Evolutionary conservation across 2,888 invertebrate species (phyloP).

Genomic region (Papilio protenor): DNA sequence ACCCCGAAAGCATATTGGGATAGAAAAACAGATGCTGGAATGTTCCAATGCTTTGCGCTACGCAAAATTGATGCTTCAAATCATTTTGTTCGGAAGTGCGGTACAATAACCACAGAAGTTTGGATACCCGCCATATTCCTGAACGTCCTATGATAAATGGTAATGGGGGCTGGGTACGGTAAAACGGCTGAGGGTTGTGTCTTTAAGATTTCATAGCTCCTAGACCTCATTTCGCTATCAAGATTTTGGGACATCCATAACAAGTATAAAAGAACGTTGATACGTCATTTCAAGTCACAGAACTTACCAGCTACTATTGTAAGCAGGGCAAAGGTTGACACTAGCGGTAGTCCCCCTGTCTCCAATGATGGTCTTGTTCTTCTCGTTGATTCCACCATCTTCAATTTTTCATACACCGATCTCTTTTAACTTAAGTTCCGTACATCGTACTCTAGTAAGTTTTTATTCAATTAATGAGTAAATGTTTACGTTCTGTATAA

Average conservation of each 20-base stretch:
- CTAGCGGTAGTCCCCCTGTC: constrained; percentile 74
- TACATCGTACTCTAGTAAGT: constrained; percentile 52
- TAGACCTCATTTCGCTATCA: no score
- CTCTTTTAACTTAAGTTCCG: constrained; percentile 46
- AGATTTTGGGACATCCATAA: not conserved
- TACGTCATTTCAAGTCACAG: not conserved
- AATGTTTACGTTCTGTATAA: not conserved
- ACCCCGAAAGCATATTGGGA: no score
- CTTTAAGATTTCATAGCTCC: no score
- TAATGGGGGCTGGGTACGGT: no score
- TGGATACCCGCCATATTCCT: no score
- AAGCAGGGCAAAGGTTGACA: constrained; percentile 78
- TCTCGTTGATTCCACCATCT: constrained; percentile 64
- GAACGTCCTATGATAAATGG: no score
- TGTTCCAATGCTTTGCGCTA: no score
- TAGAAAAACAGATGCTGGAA: no score
- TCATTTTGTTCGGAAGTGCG: no score
- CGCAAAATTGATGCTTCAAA: no score
- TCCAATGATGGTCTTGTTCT: constrained; percentile 72
- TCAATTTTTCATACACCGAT: constrained; percentile 46
- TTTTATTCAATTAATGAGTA: not conserved
- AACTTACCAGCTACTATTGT: constrained; percentile 79
- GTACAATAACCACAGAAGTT: no score
- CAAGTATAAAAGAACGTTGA: not conserved
- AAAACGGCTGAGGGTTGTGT: no score